Conservation (phyloP, 2,888 invertebrate genomes). For the Rugalucina vietnamica region DNA sequence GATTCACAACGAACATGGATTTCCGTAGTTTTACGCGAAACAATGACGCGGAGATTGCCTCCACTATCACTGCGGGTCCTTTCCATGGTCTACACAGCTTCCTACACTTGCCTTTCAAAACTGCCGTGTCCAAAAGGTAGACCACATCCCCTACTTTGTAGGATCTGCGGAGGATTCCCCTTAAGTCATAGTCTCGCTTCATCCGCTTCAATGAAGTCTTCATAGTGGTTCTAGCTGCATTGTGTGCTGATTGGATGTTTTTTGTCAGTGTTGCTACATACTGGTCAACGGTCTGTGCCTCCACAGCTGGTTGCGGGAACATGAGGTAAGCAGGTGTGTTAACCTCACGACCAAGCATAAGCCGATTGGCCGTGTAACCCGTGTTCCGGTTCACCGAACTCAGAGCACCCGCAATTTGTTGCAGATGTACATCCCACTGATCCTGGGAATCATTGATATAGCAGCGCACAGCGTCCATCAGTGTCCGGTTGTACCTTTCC, state of each 20-base stretch:
- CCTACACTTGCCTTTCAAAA: not conserved
- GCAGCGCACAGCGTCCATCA: conserved; percentile 22
- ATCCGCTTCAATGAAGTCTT: not conserved
- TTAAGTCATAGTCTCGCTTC: not conserved
- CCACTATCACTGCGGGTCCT: not conserved
- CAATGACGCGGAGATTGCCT: not conserved
- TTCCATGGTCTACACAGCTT: not conserved
- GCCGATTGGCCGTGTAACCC: not conserved
- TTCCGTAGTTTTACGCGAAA: not conserved
- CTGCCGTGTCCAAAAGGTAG: not conserved
- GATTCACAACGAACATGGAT: not conserved
- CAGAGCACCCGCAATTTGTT: conserved; percentile 20
- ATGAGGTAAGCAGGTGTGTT: not conserved
- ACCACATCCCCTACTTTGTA: not conserved
- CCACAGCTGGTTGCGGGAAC: not conserved
- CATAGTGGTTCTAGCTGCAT: not conserved
- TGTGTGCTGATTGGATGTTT: not conserved
- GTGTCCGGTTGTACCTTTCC: conserved; percentile 22
- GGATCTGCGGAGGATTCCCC: not conserved
- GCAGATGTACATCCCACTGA: conserved; percentile 17
- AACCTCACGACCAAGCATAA: not conserved
- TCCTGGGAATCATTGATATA: not conserved
- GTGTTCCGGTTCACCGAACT: not conserved
- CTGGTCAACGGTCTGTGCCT: not conserved
- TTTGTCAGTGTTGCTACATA: not conserved